Base-by-base conservation (phyloP, 2,113 vertebrate species). In the Dasypus novemcinctus region DNA sequence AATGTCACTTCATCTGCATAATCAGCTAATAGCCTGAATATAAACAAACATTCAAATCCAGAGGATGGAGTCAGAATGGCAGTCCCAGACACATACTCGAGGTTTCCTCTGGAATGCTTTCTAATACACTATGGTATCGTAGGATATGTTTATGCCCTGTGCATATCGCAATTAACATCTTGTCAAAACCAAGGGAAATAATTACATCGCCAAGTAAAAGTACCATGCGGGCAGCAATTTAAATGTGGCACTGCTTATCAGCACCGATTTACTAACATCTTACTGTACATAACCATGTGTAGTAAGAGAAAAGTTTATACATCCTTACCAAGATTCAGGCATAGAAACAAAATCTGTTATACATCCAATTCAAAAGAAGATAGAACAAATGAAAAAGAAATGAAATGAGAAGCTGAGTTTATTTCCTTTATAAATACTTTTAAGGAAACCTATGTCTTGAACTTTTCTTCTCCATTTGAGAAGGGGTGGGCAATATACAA, bases 171-270 rank as follows among this genome's bases (percentile, higher is more conserved):
- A 95, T 0, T 96, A 97, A 97, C 93, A 98, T 86, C 96, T 95
- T 98, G 95, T 95, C 94, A 98, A 97, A 97, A 98, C 94, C 97
- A 95, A 95, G 89, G 33, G 84, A 96, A 97, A 87, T 96, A 96
- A 98, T 96, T 97, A 93, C 94, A 96, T 96, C 91, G 80, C 82
- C 20, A 0, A 88, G 75, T 90, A 94, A 95, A 52, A 91, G 92
- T 64, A 91, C 93, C 89, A 74, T 75, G 75, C 76, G 97, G 91
- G 78, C 63, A 85, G 95, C 66, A 95, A 95, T 95, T 97, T 94
- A 96, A 96, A 96, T n/a, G 43, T 74, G 85, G 85, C 83, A 88
- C 52, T 86, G 81, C 64, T 97, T 75, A 88, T 94, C 80, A 89
- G 74, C 59, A 74, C 29, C 11, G 14, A 72, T 96, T 97, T 96